Conservation (phyloP, 30 jellyfish, hydroid and myxozoan species). For the Cassiopea xamachana region DNA sequence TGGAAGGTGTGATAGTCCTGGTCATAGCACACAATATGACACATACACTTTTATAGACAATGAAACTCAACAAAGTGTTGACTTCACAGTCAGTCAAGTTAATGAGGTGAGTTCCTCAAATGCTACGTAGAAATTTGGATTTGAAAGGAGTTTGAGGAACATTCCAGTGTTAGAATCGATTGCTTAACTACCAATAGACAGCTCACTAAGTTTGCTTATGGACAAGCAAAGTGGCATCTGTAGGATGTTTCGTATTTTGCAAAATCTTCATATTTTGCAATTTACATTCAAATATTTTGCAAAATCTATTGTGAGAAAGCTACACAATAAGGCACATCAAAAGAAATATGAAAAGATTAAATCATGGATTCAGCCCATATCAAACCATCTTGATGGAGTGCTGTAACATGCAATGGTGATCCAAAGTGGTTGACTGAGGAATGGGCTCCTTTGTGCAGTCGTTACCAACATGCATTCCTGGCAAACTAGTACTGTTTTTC, state of each 20-base stretch:
- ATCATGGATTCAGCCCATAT: no score
- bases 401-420: constrained; percentile 53
- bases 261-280: constrained; percentile 2
- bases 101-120: constrained; percentile 46
- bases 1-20: constrained; percentile 54
- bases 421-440: constrained; percentile 14
- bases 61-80: not conserved
- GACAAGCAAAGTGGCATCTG: constrained; percentile 30
- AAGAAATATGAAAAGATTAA: no score
- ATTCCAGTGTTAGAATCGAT: not conserved
- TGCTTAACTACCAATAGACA: constrained; percentile 57
- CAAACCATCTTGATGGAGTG: constrained; percentile 26
- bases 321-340: no score
- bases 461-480: no score
- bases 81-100: constrained; percentile 13
- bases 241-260: constrained; percentile 39
- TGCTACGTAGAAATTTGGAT: constrained; percentile 46
- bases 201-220: constrained; percentile 8
- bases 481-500: no score
- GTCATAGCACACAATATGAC: constrained; percentile 26
- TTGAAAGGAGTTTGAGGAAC: constrained; percentile 1
- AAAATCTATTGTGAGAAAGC: no score
- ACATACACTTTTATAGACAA: constrained; percentile 29
- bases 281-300: no score
- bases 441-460: constrained; percentile 9